Base-by-base conservation (phyloP, 2,113 vertebrate species). In the Nannospalax galili region DNA sequence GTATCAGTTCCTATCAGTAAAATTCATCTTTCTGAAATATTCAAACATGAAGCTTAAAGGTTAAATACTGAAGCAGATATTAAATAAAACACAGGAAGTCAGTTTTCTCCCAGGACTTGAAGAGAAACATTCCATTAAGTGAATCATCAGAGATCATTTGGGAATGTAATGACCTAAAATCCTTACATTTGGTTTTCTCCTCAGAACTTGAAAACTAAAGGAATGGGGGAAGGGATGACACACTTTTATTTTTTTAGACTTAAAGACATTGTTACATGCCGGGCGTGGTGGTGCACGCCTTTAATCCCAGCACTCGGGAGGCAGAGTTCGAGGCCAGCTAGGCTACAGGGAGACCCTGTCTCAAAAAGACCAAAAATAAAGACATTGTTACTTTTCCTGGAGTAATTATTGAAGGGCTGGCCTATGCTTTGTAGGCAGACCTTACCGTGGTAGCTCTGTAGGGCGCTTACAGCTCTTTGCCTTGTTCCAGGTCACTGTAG, bases 401-500 rank as follows among this genome's bases (percentile, higher is more conserved):
- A 30, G 19, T 56, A 52, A 45, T n/a, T 20, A 40, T 40, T 56
- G 89, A 84, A 81, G 40, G 11, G 35, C 7, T 0, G 2, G 11
- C 22, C 48, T 19, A 30, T 65, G 1, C 37, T 91, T 62, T 5
- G 15, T 0, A 52, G 60, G 58, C 37, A 58, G 69, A 35, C 26
- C 26, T 74, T 20, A 24, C 26, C 67, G 7, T 9, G 5, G 4
- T 16, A 35, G 35, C 35, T 37, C 52, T 0, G 0, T 28, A 24
- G 40, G n/a, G 20, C 2, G 26, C 85, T 73, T n/a, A 96, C 1
- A 1, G 30, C 15, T 82, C 80, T 19, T 60, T 80, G 32, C 72
- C 92, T 5, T 85, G 9, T 48, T 11, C 20, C 88, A 99, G 99
- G 99, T 99, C 92, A 99, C 99, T 0, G 99, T 99, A 86, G 99